Percentiles rank a stretch among this genome's conserved stretches.
Evolutionary conservation across 2,113 vertebrate genomes (phyloP).

Genomic region (Stigmatopora argus): DNA sequence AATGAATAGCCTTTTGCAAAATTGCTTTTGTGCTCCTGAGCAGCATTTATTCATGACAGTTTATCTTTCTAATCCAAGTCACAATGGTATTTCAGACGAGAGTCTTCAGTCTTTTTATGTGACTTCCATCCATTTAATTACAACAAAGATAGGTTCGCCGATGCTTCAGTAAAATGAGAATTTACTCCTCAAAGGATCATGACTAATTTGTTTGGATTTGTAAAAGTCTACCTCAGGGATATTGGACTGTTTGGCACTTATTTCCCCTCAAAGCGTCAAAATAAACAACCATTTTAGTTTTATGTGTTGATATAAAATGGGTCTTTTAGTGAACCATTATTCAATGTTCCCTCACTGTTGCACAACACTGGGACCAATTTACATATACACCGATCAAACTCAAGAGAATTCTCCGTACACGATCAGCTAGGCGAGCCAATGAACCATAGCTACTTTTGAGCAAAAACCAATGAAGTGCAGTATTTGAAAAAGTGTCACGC

Average conservation of each 20-base stretch:
- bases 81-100: background rate
- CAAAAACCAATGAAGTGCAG: background rate
- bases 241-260: background rate
- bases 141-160: background rate
- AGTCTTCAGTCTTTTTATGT: constrained; percentile 18
- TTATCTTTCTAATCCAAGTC: constrained; percentile 28
- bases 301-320: background rate
- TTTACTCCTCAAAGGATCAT: background rate
- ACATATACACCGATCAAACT: background rate
- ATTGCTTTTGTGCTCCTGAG: constrained; percentile 46
- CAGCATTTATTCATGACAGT: constrained; percentile 45
- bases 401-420: background rate
- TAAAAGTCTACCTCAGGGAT: background rate
- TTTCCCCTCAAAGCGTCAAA: background rate
- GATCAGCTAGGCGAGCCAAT: background rate
- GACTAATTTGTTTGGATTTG: background rate
- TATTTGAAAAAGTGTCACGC: background rate
- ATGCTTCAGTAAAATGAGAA: background rate
- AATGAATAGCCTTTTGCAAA: constrained; percentile 48
- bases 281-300: background rate
- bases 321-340: background rate
- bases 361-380: background rate
- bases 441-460: background rate
- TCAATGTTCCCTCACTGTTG: background rate
- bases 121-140: constrained; percentile 39